Percentiles rank a stretch among this genome's conserved stretches.
Evolutionary conservation across 2,113 vertebrate species (phyloP).

Genomic region (Bettongia penicillata): DNA sequence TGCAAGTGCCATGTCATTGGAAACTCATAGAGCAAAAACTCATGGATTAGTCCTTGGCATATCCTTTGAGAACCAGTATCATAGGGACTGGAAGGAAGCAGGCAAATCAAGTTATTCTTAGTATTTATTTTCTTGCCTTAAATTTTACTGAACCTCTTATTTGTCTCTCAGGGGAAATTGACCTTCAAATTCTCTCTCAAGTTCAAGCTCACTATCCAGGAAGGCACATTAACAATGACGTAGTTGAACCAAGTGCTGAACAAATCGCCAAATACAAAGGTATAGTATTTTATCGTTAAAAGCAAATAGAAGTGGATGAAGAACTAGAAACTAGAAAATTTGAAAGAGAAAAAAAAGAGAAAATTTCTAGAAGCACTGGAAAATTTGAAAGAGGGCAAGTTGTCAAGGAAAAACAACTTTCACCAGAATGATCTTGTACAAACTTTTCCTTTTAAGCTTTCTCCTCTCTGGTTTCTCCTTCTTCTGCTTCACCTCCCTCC

Average conservation of each 20-base stretch:
- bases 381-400: neutral
- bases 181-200: constrained; percentile 87
- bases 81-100: constrained; percentile 25
- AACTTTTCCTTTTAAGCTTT: neutral
- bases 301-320: neutral
- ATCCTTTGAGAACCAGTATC: neutral
- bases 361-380: neutral
- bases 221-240: constrained; percentile 84
- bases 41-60: neutral
- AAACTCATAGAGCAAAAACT: neutral
- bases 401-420: neutral
- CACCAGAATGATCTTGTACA: neutral
- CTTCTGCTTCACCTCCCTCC: neutral
- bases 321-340: neutral
- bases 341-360: too few species aligned
- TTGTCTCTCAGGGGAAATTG: constrained; percentile 88
- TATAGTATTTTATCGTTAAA: constrained; percentile 70
- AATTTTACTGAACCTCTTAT: neutral
- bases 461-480: neutral
- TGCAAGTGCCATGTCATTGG: neutral
- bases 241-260: constrained; percentile 88
- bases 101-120: constrained; percentile 46
- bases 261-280: constrained; percentile 91
- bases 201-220: constrained; percentile 84
- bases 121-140: constrained; percentile 14